Base-by-base conservation (phyloP, 2,888 invertebrate species). In the Boloria euphrosyne region DNA sequence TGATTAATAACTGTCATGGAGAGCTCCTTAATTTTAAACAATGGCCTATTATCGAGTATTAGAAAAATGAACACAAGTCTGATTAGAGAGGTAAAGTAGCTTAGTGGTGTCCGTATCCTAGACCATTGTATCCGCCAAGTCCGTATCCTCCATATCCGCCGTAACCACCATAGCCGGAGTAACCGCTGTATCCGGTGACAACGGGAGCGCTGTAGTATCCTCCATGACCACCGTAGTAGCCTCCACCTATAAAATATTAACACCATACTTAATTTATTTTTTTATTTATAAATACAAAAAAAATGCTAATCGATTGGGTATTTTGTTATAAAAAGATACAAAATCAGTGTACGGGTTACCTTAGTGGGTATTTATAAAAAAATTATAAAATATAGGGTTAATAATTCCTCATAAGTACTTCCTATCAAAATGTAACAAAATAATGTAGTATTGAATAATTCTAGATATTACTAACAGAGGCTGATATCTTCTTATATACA, bases 21-120 rank as follows among this genome's bases (percentile, higher is more conserved):
- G 50, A 22, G 62, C 70, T 70, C 65, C 62, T 62, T 49, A 47
- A 27, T 46, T 27, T 16, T 51, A 6, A 4, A 51, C 58, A 62
- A 60, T 50, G 53, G 17, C 65, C 43, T 64, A 66, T 44, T 18
- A 61, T 62, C 50, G 72, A 71, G 71, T 71, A 69, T 71, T 69
- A 51, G 50, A 18, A 53, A 14, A 38, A 55, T 71, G 70, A 73
- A 74, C 71, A 70, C 70, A 70, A 51, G 55, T 60, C 27, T 31
- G 6, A 18, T 38, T 10, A 50, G 54, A 55, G 3, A 17, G 54
- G 18, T n/a, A 31, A 51, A 43, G 47, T 47, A 14, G 67, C 31
- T 70, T 84, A 88, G 79, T 87, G 85, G 71, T 87, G 84, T 65
- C 80, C 76, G 73, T 75, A 73, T 62, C 73, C 74, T 65, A 72